Evolutionary conservation across 2,797 vertebrate genomes (phyloP), one percentile per base, ranked within the genome.

Genomic region (Brotula barbata): DNA sequence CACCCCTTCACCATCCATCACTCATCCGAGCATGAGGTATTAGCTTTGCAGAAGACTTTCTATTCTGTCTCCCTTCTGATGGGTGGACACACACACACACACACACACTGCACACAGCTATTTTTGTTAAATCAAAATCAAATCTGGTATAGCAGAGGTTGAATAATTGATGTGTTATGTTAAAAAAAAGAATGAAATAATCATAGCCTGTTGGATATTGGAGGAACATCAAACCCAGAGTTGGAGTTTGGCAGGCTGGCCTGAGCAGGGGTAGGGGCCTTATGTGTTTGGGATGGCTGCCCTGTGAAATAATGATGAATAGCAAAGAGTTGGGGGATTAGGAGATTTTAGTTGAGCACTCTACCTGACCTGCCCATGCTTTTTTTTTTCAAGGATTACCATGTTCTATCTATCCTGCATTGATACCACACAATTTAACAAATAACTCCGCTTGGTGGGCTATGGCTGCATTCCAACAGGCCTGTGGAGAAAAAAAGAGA

Each of bases 151-250:
- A 68, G 73, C 81, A 77, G 78, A 85, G 76, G 78, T 80, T 90
- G 77, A 89, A 87, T 87, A 87, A 88, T 86, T 85, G 63, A 90
- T 89, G 68, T 17, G 41, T 81, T 86, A 85, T 87, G 80, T 84
- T 84, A 87, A 87, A 87, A 73, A 83, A 79, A 81, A 57, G 71
- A 85, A 88, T 86, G 64, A 86, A 87, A 87, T 88, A 88, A 87
- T 88, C 71, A 88, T 85, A 87, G 75, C 64, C 75, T 82, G 77
- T 80, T 80, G 77, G 74, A 84, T 86, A 80, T 80, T 84, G 85
- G 80, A 84, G 80, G 66, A 84, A 87, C 85, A 87, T 87, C 84
- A 87, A 88, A 88, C 82, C 73, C 70, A 60, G 67, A 70, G 59
- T 51, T 61, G 68, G 78, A 83, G 68, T 72, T 71, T 84, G 82